Evolutionary conservation across 2,797 vertebrate species (phyloP).

Genomic region (Peromyscus attwateri): DNA sequence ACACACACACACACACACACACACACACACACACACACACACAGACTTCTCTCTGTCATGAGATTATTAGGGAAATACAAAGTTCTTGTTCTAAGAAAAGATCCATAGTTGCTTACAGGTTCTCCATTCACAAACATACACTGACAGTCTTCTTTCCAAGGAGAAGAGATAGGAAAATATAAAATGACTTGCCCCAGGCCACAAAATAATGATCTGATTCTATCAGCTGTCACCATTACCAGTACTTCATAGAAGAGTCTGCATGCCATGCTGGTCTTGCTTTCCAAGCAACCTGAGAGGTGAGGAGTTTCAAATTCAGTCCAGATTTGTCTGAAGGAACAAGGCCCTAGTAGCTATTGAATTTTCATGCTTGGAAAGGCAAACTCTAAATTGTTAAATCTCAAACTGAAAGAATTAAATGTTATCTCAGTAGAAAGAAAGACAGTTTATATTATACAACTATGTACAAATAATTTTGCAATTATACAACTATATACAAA

Average conservation of each 20-base stretch:
- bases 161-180: constrained; percentile 4
- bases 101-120: neutral
- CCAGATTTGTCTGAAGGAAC: neutral
- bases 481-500: too few relatives aligned
- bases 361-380: neutral
- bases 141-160: neutral
- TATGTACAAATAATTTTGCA: too few relatives aligned
- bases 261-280: neutral
- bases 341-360: neutral
- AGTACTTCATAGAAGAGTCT: neutral
- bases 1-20: neutral
- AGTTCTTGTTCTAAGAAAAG: neutral
- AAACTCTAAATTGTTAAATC: neutral
- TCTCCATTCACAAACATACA: neutral
- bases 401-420: neutral
- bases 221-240: neutral
- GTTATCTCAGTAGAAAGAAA: neutral
- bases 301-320: constrained; percentile 23
- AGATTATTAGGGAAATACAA: neutral
- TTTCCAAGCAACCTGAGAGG: neutral
- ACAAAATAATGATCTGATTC: constrained; percentile 53
- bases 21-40: too few relatives aligned
- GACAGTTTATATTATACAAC: neutral
- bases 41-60: neutral
- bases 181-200: neutral